phyloP scores from a whole-genome alignment of 2,797 vertebrate species.

The Salmo trutta region DNA sequence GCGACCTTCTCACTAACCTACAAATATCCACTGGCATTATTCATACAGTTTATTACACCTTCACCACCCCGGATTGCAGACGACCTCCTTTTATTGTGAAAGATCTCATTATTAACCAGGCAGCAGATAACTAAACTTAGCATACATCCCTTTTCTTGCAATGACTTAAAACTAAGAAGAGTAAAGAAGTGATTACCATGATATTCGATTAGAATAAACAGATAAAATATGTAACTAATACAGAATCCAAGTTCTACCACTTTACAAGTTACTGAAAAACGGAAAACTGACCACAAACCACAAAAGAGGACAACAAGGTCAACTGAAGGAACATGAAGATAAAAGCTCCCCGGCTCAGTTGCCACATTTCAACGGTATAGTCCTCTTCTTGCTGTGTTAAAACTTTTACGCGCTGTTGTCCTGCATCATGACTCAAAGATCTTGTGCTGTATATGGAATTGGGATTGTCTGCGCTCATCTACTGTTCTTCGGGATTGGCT shows the following conservation, averaged over 20 bases:
- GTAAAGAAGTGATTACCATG: background rate
- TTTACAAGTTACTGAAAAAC: background rate
- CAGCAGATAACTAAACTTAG: background rate
- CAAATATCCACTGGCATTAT: constrained; percentile 32
- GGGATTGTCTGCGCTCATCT: constrained; percentile 64
- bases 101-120: constrained; percentile 10
- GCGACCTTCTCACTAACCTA: constrained; percentile 29
- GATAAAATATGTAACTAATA: background rate
- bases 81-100: background rate
- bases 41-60: background rate
- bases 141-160: background rate
- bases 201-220: background rate
- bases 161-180: background rate
- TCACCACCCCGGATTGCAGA: background rate
- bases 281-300: background rate
- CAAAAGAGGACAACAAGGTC: background rate
- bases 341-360: background rate
- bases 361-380: background rate
- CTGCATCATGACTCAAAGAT: constrained; percentile 67
- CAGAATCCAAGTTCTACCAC: background rate
- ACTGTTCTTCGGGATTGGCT: constrained; percentile 58
- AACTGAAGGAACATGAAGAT: background rate
- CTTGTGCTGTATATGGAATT: constrained; percentile 62
- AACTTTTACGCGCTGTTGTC: background rate
- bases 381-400: background rate